Evolutionary conservation across 30 jellyfish, hydroid and myxozoan species (phyloP).

Genomic region (Hydractinia symbiolongicarpus): DNA sequence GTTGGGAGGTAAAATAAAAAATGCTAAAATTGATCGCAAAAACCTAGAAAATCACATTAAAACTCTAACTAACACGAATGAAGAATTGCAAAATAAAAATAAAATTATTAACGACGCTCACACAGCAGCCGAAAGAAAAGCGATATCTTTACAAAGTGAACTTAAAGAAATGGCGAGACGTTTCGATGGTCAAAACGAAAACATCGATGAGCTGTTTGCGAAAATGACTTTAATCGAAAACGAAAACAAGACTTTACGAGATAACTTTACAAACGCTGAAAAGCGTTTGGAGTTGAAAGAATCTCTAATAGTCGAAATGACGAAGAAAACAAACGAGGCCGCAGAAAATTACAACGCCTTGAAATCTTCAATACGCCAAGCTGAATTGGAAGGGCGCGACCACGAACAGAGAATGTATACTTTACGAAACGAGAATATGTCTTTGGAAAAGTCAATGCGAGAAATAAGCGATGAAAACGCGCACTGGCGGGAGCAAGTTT

Average conservation of each 20-base stretch:
- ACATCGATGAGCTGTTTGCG: conserved; percentile 57
- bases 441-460: conserved; percentile 43
- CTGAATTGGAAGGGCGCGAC: conserved; percentile 44
- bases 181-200: conserved; percentile 56
- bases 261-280: conserved; percentile 48
- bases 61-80: conserved; percentile 33
- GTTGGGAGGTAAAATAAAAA: conserved; percentile 28
- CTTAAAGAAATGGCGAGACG: conserved; percentile 38
- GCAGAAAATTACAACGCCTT: conserved; percentile 40
- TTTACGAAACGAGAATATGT: conserved; percentile 38
- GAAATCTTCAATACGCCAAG: conserved; percentile 42
- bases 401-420: conserved; percentile 34
- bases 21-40: conserved; percentile 21
- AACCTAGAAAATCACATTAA: conserved; percentile 44
- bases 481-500: conserved; percentile 30
- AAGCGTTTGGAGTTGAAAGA: conserved; percentile 32
- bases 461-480: conserved; percentile 46
- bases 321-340: conserved; percentile 46
- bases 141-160: conserved; percentile 50
- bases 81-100: conserved; percentile 47
- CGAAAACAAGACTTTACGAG: conserved; percentile 58
- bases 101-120: conserved; percentile 47
- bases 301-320: conserved; percentile 6
- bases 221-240: conserved; percentile 52
- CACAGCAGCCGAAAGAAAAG: conserved; percentile 45